A percentile compares a stretch with the other conserved stretches of the same genome.
phyloP scores from a whole-genome alignment of 2,113 vertebrate genomes.

The Trichomycterus rosablanca region DNA sequence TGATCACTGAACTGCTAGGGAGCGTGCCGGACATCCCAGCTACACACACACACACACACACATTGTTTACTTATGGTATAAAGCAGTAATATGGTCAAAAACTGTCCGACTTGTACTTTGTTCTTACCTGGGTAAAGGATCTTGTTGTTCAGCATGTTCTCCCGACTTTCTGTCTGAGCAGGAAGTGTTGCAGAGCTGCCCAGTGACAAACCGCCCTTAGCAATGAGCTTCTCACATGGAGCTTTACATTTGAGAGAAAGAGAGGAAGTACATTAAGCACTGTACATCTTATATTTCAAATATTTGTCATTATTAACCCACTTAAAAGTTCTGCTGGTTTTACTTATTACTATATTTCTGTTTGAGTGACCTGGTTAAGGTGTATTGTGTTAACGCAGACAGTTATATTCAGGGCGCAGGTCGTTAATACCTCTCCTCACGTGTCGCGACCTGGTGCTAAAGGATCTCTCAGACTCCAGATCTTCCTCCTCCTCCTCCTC shows the following conservation, averaged over 20 bases:
- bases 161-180: conserved; percentile 78
- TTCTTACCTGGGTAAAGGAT: conserved; percentile 85
- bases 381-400: background rate
- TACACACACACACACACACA: conserved; percentile 46
- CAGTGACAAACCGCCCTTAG: conserved; percentile 75
- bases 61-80: background rate
- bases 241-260: conserved; percentile 74
- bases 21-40: conserved; percentile 84
- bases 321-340: no score
- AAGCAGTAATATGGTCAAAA: background rate
- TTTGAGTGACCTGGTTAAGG: no score
- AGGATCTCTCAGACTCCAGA: conserved; percentile 67
- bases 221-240: conserved; percentile 85
- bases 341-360: background rate
- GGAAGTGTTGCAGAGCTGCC: conserved; percentile 86
- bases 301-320: background rate
- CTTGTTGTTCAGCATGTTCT: conserved; percentile 83
- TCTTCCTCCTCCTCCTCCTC: conserved; percentile 66
- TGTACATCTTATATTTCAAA: background rate
- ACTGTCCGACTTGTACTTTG: background rate
- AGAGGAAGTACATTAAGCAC: background rate
- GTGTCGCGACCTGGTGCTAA: conserved; percentile 61
- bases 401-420: background rate
- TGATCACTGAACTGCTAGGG: conserved; percentile 85
- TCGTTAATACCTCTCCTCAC: conserved; percentile 71